phyloP scores from a whole-genome alignment of 2,888 invertebrate genomes.

The Parnassius glacialis region DNA sequence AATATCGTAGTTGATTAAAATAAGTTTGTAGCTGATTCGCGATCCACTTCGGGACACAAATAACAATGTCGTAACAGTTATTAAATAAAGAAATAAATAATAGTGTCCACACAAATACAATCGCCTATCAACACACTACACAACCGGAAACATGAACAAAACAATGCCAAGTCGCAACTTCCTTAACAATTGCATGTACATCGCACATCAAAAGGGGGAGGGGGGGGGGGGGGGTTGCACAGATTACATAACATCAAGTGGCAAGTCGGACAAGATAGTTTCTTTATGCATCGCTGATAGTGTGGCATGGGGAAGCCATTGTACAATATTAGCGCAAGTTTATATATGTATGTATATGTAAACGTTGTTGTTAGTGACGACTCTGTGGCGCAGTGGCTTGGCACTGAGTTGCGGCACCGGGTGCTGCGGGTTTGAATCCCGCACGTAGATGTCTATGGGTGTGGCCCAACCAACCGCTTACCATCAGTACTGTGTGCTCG shows the following conservation, averaged over 20 bases:
- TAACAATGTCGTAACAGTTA: too few species aligned
- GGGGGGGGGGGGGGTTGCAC: constrained; percentile 11
- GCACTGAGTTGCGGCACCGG: too few species aligned
- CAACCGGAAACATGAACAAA: constrained; percentile 10
- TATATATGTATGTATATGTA: neutral
- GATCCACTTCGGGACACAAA: too few species aligned
- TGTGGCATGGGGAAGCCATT: constrained; percentile 2
- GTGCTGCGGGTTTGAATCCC: too few species aligned
- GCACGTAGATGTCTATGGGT: too few species aligned
- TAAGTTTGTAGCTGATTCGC: too few species aligned
- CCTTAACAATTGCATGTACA: constrained; percentile 2
- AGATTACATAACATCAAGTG: constrained; percentile 14
- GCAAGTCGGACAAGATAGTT: constrained; percentile 2
- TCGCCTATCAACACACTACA: neutral
- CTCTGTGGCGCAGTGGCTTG: too few species aligned
- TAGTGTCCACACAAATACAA: neutral
- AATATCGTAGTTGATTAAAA: too few species aligned
- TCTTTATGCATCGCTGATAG: constrained; percentile 13
- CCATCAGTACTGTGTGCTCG: too few species aligned
- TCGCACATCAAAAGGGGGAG: constrained; percentile 1
- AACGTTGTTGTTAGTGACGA: neutral
- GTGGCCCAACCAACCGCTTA: too few species aligned
- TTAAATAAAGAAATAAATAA: too few species aligned
- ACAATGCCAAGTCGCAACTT: constrained; percentile 1
- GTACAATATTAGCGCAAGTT: neutral